Base-by-base conservation (phyloP, 1,140 invertebrate genomes). In the Hesperophylax magnus region DNA sequence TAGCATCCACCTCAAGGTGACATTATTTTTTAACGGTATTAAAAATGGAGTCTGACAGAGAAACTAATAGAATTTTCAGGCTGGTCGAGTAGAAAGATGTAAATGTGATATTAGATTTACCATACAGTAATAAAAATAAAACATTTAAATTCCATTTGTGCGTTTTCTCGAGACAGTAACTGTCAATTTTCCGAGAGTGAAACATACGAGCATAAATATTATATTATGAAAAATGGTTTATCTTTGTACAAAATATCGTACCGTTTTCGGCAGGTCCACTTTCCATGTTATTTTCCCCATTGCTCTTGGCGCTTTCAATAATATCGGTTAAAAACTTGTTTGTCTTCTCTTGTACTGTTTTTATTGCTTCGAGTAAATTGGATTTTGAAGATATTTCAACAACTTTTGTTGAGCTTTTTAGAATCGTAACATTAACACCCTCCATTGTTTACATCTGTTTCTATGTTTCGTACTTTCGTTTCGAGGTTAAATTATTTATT, bases 261-360 rank as follows among this genome's bases (percentile, higher is more conserved):
- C 65, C 34, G 20, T 71, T 79, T 18, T 79, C 67, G 9, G 20
- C 72, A 47, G 58, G 27, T 27, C 54, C 54, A 52, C 58, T 75
- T 54, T 74, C 47, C 67, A 61, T 39, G 3, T 39, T 27, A 47
- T 69, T 47, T 1, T 56, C 34, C 22, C 75, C 63, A 56, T 78
- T 78, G 34, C 63, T 58, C 15, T 39, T 39, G 34, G 75, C 20
- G 11, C 77, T 75, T 20, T 63, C 54, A 47, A 82, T 82, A 39
- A 82, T 63, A 20, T 82, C 71, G n/a, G 77, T 72, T 61, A 78
- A 61, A 54, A 54, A 11, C 71, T 72, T 53, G 60, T 82, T 82
- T 11, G 75, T 65, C 65, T 22, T 79, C 20, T 79, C 65, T 60
- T 71, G 52, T 1, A 72, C 54, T 39, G 39, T 31, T 72, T 53